These are phyloP conservation scores for Cotesia congregata DNA, from an alignment of 2,888 invertebrate genomes.

Conservation along the genomic window DNA sequence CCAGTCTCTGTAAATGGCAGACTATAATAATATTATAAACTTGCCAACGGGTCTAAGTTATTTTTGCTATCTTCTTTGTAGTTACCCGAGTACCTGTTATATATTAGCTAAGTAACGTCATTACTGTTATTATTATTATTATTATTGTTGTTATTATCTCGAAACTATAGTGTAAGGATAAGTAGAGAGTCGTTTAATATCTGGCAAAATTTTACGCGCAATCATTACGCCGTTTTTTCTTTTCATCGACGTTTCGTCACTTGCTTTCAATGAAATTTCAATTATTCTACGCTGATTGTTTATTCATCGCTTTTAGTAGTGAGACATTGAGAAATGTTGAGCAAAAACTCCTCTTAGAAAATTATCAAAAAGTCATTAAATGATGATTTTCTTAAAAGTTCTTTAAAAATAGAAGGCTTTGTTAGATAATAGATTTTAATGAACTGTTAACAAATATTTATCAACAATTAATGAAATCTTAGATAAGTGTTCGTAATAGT, in stretches of 20 bases:
- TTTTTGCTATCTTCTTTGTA: not conserved
- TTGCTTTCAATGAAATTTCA: not conserved
- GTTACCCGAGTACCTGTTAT: not conserved
- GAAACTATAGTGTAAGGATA: no score
- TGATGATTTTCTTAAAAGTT: no score
- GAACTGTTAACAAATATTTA: no score
- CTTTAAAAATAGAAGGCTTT: no score
- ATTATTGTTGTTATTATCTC: not conserved
- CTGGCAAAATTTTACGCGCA: not conserved
- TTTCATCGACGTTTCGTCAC: not conserved
- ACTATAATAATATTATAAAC: not conserved
- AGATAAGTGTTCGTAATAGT: no score
- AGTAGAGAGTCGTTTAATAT: no score
- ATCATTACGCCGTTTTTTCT: not conserved
- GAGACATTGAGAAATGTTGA: no score
- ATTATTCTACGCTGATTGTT: not conserved
- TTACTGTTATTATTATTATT: not conserved
- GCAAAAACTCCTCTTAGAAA: no score
- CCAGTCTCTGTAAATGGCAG: constrained; percentile 49
- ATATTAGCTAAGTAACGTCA: not conserved
- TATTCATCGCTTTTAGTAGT: not conserved
- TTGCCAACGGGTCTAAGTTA: not conserved
- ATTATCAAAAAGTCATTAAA: no score
- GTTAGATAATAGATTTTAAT: no score
- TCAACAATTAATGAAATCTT: no score